Base-by-base conservation (phyloP, 2,888 invertebrate genomes). In the Latrodectus hesperus region DNA sequence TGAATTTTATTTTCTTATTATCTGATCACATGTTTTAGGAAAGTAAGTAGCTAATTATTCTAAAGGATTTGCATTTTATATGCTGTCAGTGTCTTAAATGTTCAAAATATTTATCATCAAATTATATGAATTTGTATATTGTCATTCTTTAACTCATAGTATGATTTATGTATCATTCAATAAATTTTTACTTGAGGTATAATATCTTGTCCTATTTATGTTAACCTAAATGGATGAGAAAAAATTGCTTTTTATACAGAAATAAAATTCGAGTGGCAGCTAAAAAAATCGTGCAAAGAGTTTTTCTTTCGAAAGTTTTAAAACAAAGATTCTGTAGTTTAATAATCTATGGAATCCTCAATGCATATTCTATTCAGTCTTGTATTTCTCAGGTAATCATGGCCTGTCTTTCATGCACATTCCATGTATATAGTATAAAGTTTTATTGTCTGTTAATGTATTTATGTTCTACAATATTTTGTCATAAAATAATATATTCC, bases 401-500 rank as follows among this genome's bases (percentile, higher is more conserved):
- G 71, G 64, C 52, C 75, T 84, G 84, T 85, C 84, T 85, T 85
- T 85, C 78, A 79, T 72, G 52, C 65, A 79, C 79, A 85, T 85
- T 85, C 84, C 84, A 85, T 84, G 84, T 79, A 79, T 74, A 85
- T 79, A 79, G 26, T 81, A 53, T 79, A 67, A 17, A 52, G 64
- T 64, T 65, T 26, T 79, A 74, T 64, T 49, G 38, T 67, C 68
- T 84, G 65, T 65, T 38, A 70, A 22, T 82, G 38, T 78, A 71
- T 83, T 49, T 78, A 49, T 38, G 53, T 72, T 70, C 70, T 79
- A 74, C 51, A 74, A 52, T 68, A 60, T 70, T 49, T 49, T 72
- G 80, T 65, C 16, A 72, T 51, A 80, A 52, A 72, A 64, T 55
- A 79, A 71, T 80, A 72, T 80, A 80, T 80, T 64, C 67, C 65